Percentiles rank a stretch among this genome's conserved stretches.
phyloP scores from a whole-genome alignment of 2,888 invertebrate species.

The Catonia carolina region DNA sequence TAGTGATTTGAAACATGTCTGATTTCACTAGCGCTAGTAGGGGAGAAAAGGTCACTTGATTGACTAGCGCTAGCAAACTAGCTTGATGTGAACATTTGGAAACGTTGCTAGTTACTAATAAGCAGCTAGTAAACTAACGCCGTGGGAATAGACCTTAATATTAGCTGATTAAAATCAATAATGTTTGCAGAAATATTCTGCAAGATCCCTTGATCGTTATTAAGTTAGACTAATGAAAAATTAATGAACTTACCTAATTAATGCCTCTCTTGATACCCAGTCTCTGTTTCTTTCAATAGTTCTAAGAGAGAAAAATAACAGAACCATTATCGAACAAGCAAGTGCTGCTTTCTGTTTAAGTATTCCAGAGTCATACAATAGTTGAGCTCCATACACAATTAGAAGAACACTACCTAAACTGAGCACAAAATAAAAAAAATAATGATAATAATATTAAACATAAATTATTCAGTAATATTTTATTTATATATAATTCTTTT shows the following conservation, averaged over 20 bases:
- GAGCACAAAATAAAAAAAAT: slow-evolving; percentile 38
- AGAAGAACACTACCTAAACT: slow-evolving; percentile 76
- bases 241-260: slow-evolving; percentile 56
- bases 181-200: too few relatives aligned
- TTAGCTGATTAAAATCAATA: too few relatives aligned
- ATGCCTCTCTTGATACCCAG: slow-evolving; percentile 69
- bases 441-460: background rate
- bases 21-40: too few relatives aligned
- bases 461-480: background rate
- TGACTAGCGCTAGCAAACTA: too few relatives aligned
- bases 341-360: slow-evolving; percentile 48
- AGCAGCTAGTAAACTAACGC: too few relatives aligned
- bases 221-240: background rate
- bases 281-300: slow-evolving; percentile 65
- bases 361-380: slow-evolving; percentile 53
- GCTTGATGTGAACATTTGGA: too few relatives aligned
- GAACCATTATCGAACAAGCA: slow-evolving; percentile 40
- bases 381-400: slow-evolving; percentile 65
- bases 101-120: too few relatives aligned
- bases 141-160: too few relatives aligned
- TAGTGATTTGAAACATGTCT: too few relatives aligned
- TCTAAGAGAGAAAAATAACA: slow-evolving; percentile 58
- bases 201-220: too few relatives aligned
- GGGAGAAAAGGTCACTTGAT: too few relatives aligned
- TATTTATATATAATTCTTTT: too few relatives aligned